Percentiles rank a stretch among this genome's conserved stretches.
phyloP scores from a whole-genome alignment of 2,797 vertebrate genomes.

The Capromys pilorides region DNA sequence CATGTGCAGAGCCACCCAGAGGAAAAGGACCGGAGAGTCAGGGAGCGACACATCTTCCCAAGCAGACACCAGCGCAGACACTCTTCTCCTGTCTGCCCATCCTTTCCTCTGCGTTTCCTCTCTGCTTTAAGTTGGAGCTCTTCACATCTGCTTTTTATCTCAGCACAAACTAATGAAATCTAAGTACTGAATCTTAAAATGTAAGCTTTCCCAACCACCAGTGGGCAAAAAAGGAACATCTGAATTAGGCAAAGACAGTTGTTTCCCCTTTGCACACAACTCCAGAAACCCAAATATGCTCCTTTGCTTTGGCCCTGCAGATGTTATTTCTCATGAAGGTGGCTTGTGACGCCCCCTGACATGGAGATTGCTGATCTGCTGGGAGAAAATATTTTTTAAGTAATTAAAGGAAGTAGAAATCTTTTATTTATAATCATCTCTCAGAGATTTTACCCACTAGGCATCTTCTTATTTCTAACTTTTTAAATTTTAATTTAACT shows the following conservation, averaged over 20 bases:
- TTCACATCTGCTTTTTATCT: not conserved
- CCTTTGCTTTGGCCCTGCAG: not conserved
- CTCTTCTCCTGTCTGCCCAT: not conserved
- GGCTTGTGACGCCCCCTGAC: no score
- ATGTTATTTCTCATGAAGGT: not conserved
- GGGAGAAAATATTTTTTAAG: no score
- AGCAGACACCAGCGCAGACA: fast-evolving
- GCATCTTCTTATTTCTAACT: no score
- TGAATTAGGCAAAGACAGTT: not conserved
- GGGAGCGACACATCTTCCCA: not conserved
- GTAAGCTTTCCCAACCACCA: not conserved
- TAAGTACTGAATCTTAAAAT: not conserved
- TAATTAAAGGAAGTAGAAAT: no score
- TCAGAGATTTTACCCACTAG: no score
- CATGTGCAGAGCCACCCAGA: fast-evolving
- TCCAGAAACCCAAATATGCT: not conserved
- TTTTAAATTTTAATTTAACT: no score
- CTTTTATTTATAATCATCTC: no score
- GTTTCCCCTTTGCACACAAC: not conserved
- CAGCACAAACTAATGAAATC: not conserved
- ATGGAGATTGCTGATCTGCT: no score
- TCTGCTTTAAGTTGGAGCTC: not conserved
- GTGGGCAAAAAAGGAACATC: not conserved
- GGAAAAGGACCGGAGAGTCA: not conserved
- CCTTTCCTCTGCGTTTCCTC: not conserved